Conservation (phyloP, 2,888 invertebrate genomes). For the Amblyteles armatorius region DNA sequence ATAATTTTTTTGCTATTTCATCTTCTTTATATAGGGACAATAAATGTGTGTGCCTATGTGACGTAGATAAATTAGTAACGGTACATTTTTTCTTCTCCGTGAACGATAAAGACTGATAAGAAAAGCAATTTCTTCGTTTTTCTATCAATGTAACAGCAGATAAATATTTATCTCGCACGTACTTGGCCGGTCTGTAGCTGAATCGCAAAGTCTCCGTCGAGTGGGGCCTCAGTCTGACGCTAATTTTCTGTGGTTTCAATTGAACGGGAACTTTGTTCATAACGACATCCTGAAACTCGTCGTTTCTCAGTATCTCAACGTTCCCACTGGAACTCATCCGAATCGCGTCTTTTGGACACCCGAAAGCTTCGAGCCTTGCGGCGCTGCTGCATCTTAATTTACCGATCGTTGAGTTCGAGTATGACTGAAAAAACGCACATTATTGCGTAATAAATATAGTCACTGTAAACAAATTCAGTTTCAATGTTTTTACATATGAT, state of each 20-base stretch:
- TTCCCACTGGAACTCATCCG: conserved; percentile 62
- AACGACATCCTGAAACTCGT: conserved; percentile 86
- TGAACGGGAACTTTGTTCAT: conserved; percentile 86
- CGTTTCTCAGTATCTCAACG: conserved; percentile 74
- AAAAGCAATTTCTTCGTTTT: background rate
- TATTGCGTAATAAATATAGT: no score
- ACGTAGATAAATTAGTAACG: no score
- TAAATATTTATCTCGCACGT: conserved; percentile 48
- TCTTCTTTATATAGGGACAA: no score
- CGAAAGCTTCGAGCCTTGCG: conserved; percentile 72
- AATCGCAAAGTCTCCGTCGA: conserved; percentile 88
- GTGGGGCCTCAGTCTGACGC: conserved; percentile 87
- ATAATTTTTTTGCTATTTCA: no score
- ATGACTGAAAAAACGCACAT: conserved; percentile 65
- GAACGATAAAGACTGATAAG: no score
- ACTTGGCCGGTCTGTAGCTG: conserved; percentile 89
- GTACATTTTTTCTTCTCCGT: no score
- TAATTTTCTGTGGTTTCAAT: conserved; percentile 88
- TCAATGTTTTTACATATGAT: no score
- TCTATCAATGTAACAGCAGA: background rate
- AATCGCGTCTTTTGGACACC: conserved; percentile 72
- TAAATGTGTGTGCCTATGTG: no score
- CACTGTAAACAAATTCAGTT: no score
- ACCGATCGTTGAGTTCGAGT: conserved; percentile 74
- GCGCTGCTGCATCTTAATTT: conserved; percentile 75